Base-by-base conservation (phyloP, 1,140 invertebrate species). In the Globodera rostochiensis region DNA sequence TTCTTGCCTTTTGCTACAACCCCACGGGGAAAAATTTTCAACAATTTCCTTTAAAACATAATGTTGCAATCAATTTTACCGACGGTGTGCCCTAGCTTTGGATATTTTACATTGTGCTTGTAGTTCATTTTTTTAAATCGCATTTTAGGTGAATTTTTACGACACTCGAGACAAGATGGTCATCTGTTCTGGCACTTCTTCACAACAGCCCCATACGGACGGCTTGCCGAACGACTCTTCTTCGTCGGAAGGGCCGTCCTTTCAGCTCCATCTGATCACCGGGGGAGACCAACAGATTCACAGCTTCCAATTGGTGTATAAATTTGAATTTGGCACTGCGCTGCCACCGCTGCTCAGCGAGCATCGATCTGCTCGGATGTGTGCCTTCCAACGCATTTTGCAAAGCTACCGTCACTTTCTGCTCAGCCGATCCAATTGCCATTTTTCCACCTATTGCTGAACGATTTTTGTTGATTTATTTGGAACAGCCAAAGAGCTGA, bases 101-200 rank as follows among this genome's bases (percentile, higher is more conserved):
- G 25, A 25, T 25, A 25, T 25, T 25, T 25, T 25, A 25, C 25
- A 25, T 25, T 25, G 25, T 25, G 25, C 25, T 25, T 0, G 1
- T 25, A 25, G 25, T 75, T 36, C 3, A 53, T 57, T 15, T 75
- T 25, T 46, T n/a, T n/a, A 45, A 11, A 8, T 25, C 0, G 8
- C 74, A 78, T 73, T 78, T 75, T 79, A 78, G 77, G 74, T 79
- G 2, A 78, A 78, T 46, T 78, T 78, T 21, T 79, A n/a, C 19
- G 8, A 78, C 53, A 78, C 53, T 79, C 77, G 45, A 13, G 21
- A 74, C 74, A 78, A 78, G n/a, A 69, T 78, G 50, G 3, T 74
- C 25, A 78, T 78, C 9, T 79, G n/a, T 70, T 45, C 67, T 45
- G 67, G 36, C 67, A 70, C 1, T 70, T 8, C 67, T 25, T 3